A percentile compares a stretch with the other conserved stretches of the same genome.
phyloP scores from a whole-genome alignment of 2,797 vertebrate species.

The Coregonus suidteri region DNA sequence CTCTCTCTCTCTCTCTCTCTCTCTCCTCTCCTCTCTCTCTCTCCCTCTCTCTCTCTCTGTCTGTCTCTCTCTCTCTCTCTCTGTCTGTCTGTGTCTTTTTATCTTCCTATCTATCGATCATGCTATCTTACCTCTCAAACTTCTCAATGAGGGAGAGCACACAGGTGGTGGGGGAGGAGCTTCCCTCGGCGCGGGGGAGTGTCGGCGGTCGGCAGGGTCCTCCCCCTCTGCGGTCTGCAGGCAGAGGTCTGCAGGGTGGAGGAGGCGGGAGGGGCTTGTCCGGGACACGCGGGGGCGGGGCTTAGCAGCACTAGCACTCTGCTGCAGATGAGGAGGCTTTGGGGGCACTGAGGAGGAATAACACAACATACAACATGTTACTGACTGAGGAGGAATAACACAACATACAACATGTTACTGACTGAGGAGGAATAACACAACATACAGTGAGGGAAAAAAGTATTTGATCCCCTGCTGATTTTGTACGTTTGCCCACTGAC shows the following conservation, averaged over 20 bases:
- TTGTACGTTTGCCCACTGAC: too few relatives aligned
- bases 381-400: too few relatives aligned
- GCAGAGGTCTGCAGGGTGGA: slow-evolving; percentile 79
- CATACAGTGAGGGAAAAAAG: too few relatives aligned
- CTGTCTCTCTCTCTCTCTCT: too few relatives aligned
- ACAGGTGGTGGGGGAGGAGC: slow-evolving; percentile 72
- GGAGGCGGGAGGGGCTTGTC: slow-evolving; percentile 82
- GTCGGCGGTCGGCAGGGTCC: slow-evolving; percentile 25
- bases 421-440: too few relatives aligned
- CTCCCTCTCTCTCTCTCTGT: too few relatives aligned
- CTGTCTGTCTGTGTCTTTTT: too few relatives aligned
- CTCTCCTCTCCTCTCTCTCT: too few relatives aligned
- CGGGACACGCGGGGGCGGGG: slow-evolving; percentile 69
- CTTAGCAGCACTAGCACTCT: slow-evolving; percentile 73
- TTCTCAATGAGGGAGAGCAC: slow-evolving; percentile 86
- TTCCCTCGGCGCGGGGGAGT: slow-evolving; percentile 65
- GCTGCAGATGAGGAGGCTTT: slow-evolving; percentile 83
- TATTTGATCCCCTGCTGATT: too few relatives aligned
- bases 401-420: too few relatives aligned
- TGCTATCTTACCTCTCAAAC: slow-evolving; percentile 81
- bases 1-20: too few relatives aligned
- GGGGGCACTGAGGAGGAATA: slow-evolving; percentile 78
- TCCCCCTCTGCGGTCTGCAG: slow-evolving; percentile 73
- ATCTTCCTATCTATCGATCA: too few relatives aligned
- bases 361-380: neutral